Evolutionary conservation across 2,113 vertebrate genomes (phyloP).

Genomic region (Euleptes europaea): DNA sequence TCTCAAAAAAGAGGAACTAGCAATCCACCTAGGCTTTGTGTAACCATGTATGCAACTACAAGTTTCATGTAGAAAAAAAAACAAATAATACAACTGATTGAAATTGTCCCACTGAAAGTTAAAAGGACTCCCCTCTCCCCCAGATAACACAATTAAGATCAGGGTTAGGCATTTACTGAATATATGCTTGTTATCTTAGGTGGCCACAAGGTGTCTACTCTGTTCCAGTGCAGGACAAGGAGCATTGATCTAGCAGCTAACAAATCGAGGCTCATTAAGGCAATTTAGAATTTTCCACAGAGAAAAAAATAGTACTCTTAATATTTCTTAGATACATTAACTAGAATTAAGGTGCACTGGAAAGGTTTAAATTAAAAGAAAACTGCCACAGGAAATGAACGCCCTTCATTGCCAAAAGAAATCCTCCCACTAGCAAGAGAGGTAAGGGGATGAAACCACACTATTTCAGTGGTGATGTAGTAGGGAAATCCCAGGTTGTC

Average conservation of each 20-base stretch:
- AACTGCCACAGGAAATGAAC: conserved; percentile 45
- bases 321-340: conserved; percentile 55
- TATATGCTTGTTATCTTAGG: conserved; percentile 53
- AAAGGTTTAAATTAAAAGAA: conserved; percentile 40
- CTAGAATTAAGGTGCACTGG: conserved; percentile 53
- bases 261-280: conserved; percentile 79
- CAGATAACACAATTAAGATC: background rate
- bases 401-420: conserved; percentile 55
- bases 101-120: conserved; percentile 12
- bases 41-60: conserved; percentile 44
- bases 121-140: background rate
- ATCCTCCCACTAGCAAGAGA: conserved; percentile 50
- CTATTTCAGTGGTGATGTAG: conserved; percentile 69
- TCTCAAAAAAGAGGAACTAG: conserved; percentile 46
- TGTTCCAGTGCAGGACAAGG: conserved; percentile 57
- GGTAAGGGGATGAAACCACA: conserved; percentile 57
- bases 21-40: conserved; percentile 26
- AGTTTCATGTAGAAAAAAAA: conserved; percentile 24
- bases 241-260: conserved; percentile 72
- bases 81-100: conserved; percentile 8
- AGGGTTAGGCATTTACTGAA: conserved; percentile 14
- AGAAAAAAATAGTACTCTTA: conserved; percentile 57
- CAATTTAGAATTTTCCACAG: conserved; percentile 77
- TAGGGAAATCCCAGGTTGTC: conserved; percentile 65
- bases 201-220: conserved; percentile 64